These are phyloP conservation scores for Magallana gigas DNA, from an alignment of 1,140 invertebrate species.

Conservation along the genomic window DNA sequence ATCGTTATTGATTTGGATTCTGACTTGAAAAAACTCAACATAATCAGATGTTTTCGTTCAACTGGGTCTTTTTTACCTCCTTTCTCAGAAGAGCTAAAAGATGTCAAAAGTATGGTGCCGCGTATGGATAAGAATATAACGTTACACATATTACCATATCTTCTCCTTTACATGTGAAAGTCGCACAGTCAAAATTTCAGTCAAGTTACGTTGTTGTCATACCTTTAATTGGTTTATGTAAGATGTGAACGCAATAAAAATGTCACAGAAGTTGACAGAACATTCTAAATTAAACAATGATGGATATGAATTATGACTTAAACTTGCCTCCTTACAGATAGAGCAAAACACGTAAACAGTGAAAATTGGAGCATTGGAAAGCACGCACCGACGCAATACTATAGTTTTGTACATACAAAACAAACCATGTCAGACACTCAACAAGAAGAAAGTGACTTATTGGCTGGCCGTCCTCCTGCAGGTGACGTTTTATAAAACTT, in stretches of 20 bases:
- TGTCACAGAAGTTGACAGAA: too few relatives aligned
- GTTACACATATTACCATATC: neutral
- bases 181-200: too few relatives aligned
- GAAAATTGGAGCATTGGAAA: neutral
- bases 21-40: conserved; percentile 7
- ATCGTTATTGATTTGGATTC: conserved; percentile 14
- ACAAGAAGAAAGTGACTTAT: conserved; percentile 20
- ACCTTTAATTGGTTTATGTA: too few relatives aligned
- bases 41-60: neutral
- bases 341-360: conserved; percentile 9
- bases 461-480: neutral
- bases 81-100: neutral
- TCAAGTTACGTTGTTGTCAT: too few relatives aligned
- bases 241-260: too few relatives aligned
- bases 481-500: neutral
- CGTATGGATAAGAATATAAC: neutral
- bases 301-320: neutral
- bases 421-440: neutral
- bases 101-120: neutral
- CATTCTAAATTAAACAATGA: too few relatives aligned
- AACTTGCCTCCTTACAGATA: neutral
- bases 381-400: neutral
- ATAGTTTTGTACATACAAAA: neutral
- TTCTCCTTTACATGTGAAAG: neutral
- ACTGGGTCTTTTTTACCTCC: neutral